Base-by-base conservation (phyloP, 2,797 vertebrate species). In the Intellagama lesueurii region DNA sequence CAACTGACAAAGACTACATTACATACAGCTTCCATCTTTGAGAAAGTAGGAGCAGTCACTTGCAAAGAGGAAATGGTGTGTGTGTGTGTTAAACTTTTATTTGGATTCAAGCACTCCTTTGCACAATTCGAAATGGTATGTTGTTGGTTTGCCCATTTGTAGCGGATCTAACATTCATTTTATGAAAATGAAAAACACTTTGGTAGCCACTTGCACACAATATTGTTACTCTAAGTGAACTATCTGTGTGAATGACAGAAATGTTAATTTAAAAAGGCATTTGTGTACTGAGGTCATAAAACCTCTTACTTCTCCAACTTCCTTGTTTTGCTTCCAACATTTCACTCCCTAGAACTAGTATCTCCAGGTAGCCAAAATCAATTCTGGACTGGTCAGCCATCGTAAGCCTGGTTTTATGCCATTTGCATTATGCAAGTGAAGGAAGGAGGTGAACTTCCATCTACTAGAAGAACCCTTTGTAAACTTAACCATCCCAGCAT, bases 211-310 rank as follows among this genome's bases (percentile, higher is more conserved):
- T 89, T 93, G 93, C 90, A 93, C 52, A 92, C 94, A 87, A 52
- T 60, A 92, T 24, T 90, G 92, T 92, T 92, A 94, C 80, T 94
- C 89, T 95, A 96, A 96, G 96, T 96, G 95, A 96, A 96, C 16
- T 94, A 85, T 93, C 89, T 91, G 56, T 91, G 92, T 94, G 93
- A 94, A 92, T 91, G 93, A 94, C 80, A 88, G 81, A 68, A 94
- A 87, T 90, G 75, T 68, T 40, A 90, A 90, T 32, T 77, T 75
- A 92, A 91, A 86, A 64, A 81, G 56, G 82, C 90, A 90, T 90
- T 91, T 95, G 87, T 92, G 90, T 89, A 92, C 86, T 92, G 94
- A 95, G 91, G 91, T 91, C 94, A 91, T 17, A 64, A 64, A 64
- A 40, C 64, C 12, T 35, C 64, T 90, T 73, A 76, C 81, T 84